Percentiles rank a stretch among this genome's conserved stretches.
Evolutionary conservation across 2,888 invertebrate genomes (phyloP).

Genomic region (Agelastica alni): DNA sequence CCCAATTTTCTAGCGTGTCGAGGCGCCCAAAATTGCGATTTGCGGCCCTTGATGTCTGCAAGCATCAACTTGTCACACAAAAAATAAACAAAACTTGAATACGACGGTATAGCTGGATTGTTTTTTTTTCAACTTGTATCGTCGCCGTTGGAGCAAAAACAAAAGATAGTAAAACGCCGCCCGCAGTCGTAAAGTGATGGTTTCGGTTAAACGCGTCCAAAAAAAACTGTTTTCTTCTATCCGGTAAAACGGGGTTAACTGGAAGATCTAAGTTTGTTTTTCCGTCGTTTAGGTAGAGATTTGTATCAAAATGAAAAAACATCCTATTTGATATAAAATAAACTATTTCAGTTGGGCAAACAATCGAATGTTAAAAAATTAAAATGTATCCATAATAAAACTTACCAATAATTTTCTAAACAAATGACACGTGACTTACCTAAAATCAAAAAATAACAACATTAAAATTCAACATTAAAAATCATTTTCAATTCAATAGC

Average conservation of each 20-base stretch:
- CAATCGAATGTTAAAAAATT: no score
- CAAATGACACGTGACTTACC: no score
- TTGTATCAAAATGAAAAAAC: slow-evolving; percentile 3
- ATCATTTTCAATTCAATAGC: no score
- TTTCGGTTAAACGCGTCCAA: slow-evolving; percentile 5
- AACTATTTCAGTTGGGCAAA: no score
- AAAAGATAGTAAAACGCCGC: slow-evolving; percentile 19
- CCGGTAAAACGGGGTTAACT: slow-evolving; percentile 10
- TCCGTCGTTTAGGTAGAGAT: slow-evolving; percentile 8
- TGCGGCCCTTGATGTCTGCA: slow-evolving; percentile 52
- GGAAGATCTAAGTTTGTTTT: slow-evolving; percentile 11
- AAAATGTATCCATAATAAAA: no score
- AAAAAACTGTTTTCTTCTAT: slow-evolving; percentile 15
- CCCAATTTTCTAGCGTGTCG: slow-evolving; percentile 50
- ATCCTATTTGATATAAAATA: no score
- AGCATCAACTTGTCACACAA: slow-evolving; percentile 44
- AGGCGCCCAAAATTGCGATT: slow-evolving; percentile 55
- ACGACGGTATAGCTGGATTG: slow-evolving; percentile 28
- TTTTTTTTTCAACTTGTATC: slow-evolving; percentile 16
- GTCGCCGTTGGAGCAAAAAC: slow-evolving; percentile 5
- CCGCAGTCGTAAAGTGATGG: slow-evolving; percentile 22
- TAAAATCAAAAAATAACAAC: no score
- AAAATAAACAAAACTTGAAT: slow-evolving; percentile 50
- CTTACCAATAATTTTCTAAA: no score
- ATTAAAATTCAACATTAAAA: no score